These are phyloP conservation scores for Panagrolaimus sp. DNA, from an alignment of 1,140 invertebrate genomes.

Conservation along the genomic window DNA sequence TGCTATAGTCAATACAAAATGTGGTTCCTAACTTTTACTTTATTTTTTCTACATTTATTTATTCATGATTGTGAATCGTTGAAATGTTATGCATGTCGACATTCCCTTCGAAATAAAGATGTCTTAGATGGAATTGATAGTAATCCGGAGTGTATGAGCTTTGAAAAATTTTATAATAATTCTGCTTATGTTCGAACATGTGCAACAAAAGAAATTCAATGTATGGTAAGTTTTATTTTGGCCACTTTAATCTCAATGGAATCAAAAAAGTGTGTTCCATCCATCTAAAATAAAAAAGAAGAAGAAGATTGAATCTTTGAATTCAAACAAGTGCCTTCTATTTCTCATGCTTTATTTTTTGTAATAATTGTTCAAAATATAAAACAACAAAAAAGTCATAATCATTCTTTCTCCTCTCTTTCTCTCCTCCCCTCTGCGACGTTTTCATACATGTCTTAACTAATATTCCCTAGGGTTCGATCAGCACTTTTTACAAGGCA, in stretches of 20 bases:
- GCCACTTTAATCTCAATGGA: background rate
- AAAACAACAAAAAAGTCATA: conserved; percentile 4
- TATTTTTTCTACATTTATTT: too few species aligned
- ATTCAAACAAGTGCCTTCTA: too few species aligned
- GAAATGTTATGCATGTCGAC: background rate
- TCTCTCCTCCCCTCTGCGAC: too few species aligned
- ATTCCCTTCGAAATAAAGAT: conserved; percentile 1
- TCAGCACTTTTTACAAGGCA: background rate
- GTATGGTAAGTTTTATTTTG: background rate
- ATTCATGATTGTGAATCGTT: background rate
- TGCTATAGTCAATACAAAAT: too few species aligned
- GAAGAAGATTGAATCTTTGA: too few species aligned
- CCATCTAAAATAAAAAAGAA: too few species aligned
- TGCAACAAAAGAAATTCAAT: background rate
- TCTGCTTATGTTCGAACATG: background rate
- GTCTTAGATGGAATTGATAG: background rate
- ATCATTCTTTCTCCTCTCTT: background rate
- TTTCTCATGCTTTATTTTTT: too few species aligned
- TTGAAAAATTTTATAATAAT: conserved; percentile 4
- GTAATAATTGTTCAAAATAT: too few species aligned
- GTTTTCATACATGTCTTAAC: too few species aligned
- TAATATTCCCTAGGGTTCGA: background rate
- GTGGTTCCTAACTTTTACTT: too few species aligned
- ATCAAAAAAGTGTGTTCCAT: too few species aligned
- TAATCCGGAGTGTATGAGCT: background rate